phyloP scores from a whole-genome alignment of 2,888 invertebrate species.

The Caenorhabditis sinica region DNA sequence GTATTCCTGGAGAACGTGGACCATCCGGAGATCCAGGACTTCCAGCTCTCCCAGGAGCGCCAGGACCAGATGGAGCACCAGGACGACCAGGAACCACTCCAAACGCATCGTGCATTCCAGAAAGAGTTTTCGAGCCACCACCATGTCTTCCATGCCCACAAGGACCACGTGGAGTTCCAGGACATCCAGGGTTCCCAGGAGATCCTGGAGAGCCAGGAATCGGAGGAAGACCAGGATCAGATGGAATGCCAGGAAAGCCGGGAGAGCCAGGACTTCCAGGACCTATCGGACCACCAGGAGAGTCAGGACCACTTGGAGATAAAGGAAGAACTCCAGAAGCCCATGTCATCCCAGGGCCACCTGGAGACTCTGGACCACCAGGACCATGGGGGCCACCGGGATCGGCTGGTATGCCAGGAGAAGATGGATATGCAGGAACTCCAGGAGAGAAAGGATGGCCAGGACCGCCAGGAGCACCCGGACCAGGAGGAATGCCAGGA shows the following conservation, averaged over 20 bases:
- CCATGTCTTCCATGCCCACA: slow-evolving; percentile 83
- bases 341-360: slow-evolving; percentile 83
- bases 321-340: slow-evolving; percentile 82
- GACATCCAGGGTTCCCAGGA: slow-evolving; percentile 78
- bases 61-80: slow-evolving; percentile 83
- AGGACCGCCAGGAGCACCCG: slow-evolving; percentile 83
- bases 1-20: slow-evolving; percentile 81
- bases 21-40: slow-evolving; percentile 80
- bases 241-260: slow-evolving; percentile 78
- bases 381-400: slow-evolving; percentile 82
- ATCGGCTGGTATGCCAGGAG: slow-evolving; percentile 79
- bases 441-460: slow-evolving; percentile 83
- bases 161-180: slow-evolving; percentile 79
- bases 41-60: slow-evolving; percentile 80
- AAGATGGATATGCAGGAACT: slow-evolving; percentile 82
- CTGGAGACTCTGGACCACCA: slow-evolving; percentile 76
- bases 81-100: slow-evolving; percentile 83
- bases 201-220: slow-evolving; percentile 82
- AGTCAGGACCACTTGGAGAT: slow-evolving; percentile 77
- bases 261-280: slow-evolving; percentile 78
- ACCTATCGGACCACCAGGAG: slow-evolving; percentile 78
- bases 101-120: slow-evolving; percentile 83
- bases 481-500: slow-evolving; percentile 79
- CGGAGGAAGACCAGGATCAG: slow-evolving; percentile 79
- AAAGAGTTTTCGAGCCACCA: slow-evolving; percentile 83